A percentile compares a stretch with the other conserved stretches of the same genome.
These are phyloP conservation scores for Micropterix aruncella DNA, from an alignment of 2,888 invertebrate species.

Conservation along the genomic window DNA sequence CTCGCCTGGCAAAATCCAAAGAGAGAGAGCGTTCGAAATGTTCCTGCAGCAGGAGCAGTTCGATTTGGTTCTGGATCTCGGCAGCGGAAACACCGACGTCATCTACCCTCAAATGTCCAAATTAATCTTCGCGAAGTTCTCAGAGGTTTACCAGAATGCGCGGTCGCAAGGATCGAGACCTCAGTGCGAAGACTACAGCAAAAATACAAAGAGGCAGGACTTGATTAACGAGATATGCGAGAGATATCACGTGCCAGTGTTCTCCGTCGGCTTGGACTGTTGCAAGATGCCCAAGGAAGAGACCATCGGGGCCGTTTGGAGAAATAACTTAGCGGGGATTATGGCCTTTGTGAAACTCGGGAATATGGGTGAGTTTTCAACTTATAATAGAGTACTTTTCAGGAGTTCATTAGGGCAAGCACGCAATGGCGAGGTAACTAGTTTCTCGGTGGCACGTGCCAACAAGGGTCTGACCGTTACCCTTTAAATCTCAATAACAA, in stretches of 20 bases:
- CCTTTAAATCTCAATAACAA: too few relatives aligned
- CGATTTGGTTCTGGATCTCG: conserved; percentile 57
- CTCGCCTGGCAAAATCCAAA: conserved; percentile 27
- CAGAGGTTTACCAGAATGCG: conserved; percentile 27
- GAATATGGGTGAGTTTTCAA: conserved; percentile 39
- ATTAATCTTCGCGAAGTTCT: conserved; percentile 33
- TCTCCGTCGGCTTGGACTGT: conserved; percentile 63
- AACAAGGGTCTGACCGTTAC: too few relatives aligned
- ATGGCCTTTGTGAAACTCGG: conserved; percentile 46
- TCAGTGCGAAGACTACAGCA: conserved; percentile 17
- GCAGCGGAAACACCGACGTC: conserved; percentile 57
- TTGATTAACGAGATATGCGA: conserved; percentile 45
- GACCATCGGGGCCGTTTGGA: conserved; percentile 58
- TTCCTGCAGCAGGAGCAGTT: conserved; percentile 52
- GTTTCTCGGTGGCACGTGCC: too few relatives aligned
- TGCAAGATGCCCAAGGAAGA: conserved; percentile 65
- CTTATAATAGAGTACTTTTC: too few relatives aligned
- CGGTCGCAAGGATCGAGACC: conserved; percentile 24
- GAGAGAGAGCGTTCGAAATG: conserved; percentile 46
- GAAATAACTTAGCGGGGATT: conserved; percentile 46
- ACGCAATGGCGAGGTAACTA: too few relatives aligned
- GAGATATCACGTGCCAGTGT: conserved; percentile 48
- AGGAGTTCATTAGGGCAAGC: too few relatives aligned
- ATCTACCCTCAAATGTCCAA: conserved; percentile 29
- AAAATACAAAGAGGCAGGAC: conserved; percentile 25